A percentile compares a stretch with the other conserved stretches of the same genome.
phyloP scores from a whole-genome alignment of 2,797 vertebrate genomes.

The Chelmon rostratus region DNA sequence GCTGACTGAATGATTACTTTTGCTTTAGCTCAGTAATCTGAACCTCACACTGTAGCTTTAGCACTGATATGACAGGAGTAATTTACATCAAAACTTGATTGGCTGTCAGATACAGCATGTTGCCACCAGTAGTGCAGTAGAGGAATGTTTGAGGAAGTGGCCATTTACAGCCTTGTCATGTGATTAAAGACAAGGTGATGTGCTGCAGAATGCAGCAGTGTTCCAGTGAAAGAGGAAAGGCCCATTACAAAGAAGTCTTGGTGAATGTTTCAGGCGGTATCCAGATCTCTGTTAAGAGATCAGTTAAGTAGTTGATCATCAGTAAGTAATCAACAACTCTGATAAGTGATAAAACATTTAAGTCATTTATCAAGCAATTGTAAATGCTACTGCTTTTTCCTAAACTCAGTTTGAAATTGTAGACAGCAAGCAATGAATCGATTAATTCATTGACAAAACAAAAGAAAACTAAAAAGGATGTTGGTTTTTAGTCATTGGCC shows the following conservation, averaged over 20 bases:
- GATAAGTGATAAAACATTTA: background rate
- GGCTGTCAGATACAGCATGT: background rate
- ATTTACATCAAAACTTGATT: background rate
- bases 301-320: background rate
- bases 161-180: background rate
- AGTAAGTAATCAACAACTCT: background rate
- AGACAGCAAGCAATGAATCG: background rate
- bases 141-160: conserved; percentile 1
- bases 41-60: background rate
- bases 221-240: background rate
- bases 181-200: conserved; percentile 8
- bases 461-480: too few species aligned
- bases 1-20: conserved; percentile 3
- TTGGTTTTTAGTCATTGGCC: too few species aligned
- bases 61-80: background rate
- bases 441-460: too few species aligned
- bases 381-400: background rate
- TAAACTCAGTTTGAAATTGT: background rate
- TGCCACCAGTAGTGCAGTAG: fast-evolving
- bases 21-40: background rate
- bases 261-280: background rate
- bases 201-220: background rate
- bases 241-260: background rate
- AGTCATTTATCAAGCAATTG: background rate
- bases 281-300: background rate